Evolutionary conservation across 2,888 invertebrate genomes (phyloP), one percentile per base, ranked within the genome.

Genomic region (Drosophila sordidula): DNA sequence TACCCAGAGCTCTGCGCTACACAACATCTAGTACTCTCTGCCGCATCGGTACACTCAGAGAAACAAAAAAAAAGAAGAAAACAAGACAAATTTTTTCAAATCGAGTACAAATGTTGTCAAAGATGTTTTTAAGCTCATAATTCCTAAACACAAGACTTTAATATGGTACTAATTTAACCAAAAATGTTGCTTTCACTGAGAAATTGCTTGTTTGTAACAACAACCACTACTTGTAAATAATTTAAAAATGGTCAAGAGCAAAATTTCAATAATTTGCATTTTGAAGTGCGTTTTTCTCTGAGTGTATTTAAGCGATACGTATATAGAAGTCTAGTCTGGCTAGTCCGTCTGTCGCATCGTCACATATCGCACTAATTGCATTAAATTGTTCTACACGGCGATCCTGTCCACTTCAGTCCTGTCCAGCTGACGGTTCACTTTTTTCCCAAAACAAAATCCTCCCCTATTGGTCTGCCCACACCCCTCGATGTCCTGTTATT

Each of bases 351-450:
- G 71, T 58, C 58, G 55, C 56, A 55, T 58, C 44, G 54, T 46
- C 58, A 51, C 81, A 74, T 87, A 83, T 83, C 83, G 69, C 84
- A 84, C 83, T 84, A 84, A 84, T 84, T 84, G 89, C 89, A 84
- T 84, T 84, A 84, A 84, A 84, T 84, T 84, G 83, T 72, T 75
- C 76, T 77, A 70, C 83, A 80, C 84, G 84, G 58, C 76, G 69
- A 66, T 68, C 73, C 47, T 16, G 34, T 54, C 36, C 41, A 44
- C 47, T 45, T 41, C 22, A 25, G 65, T 32, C 41, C 41, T 57
- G 67, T 63, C 87, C 83, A 88, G 80, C 77, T 88, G 83, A 86
- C 83, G 80, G 57, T 14, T 22, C 49, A 8, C 14, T 16, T 5
- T 5, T 6, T 12, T 9, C 18, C 32, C 3, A 11, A 9, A 9